Conservation (phyloP, 2,113 vertebrate genomes). For the Phylloscopus trochiloides region DNA sequence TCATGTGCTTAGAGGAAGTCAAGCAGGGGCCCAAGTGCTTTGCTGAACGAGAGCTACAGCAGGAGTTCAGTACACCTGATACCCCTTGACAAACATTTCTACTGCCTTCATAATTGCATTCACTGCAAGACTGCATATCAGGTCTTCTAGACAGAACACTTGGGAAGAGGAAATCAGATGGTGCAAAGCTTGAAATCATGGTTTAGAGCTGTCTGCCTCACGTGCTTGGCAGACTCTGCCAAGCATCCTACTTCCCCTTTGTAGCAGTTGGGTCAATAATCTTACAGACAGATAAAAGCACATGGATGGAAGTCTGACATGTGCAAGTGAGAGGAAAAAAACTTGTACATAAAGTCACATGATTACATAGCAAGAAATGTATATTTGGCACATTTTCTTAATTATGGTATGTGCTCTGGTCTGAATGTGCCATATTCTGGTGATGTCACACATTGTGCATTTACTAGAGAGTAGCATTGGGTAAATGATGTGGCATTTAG, state of each 20-base stretch:
- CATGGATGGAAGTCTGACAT: background rate
- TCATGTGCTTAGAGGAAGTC: background rate
- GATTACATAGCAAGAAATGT: background rate
- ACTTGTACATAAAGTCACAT: background rate
- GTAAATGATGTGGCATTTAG: background rate
- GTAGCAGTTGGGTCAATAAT: background rate
- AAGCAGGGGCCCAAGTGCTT: background rate
- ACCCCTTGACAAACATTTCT: background rate
- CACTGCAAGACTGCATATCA: background rate
- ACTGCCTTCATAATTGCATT: background rate
- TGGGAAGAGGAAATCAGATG: background rate
- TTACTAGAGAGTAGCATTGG: background rate
- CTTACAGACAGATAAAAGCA: background rate
- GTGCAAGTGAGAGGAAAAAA: background rate
- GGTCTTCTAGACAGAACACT: background rate
- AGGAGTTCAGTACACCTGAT: background rate
- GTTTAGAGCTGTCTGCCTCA: background rate
- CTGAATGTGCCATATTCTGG: rapidly evolving
- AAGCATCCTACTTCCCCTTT: background rate
- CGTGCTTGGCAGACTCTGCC: background rate
- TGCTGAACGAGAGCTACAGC: background rate
- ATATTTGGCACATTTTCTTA: background rate
- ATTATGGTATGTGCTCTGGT: rapidly evolving
- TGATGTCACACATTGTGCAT: background rate
- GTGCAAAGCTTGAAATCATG: background rate